Evolutionary conservation across 2,797 vertebrate genomes (phyloP), one percentile per base, ranked within the genome.

Genomic region (Epinephelus awoara): DNA sequence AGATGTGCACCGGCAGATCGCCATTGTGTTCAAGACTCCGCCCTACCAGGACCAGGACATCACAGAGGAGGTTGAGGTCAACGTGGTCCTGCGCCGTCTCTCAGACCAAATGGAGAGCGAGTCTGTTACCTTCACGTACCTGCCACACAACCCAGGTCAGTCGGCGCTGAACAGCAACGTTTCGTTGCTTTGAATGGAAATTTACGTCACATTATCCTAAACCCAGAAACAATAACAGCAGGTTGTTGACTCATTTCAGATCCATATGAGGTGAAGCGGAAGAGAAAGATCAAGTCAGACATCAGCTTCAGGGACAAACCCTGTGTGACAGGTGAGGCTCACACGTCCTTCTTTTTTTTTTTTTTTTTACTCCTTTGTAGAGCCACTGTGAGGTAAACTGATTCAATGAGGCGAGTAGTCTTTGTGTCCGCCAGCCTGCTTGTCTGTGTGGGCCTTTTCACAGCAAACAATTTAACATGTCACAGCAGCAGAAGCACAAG

Each of bases 1-100:
- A 0, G 98, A 99, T 0, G 97, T 99, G 27, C 98, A 99, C 87
- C 94, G 97, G 18, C 98, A 99, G 94, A 97, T 98, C 0, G 97
- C 97, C 83, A 97, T 99, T 0, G 97, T 99, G 54, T 96, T 99
- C 81, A 97, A 96, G 90, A 97, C 96, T 0, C 97, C 97, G 0
- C 96, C 97, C 0, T 98, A 97, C 58, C 95, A 95, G 85, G 97
- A 98, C 85, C 95, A 96, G 87, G 94, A 97, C 83, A 92, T 98
- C 56, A 55, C 18, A 0, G 96, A 96, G 52, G 97, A 97, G 0
- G 94, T 96, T 1, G 95, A 96, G 0, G 97, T 98, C 46, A 93
- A 84, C 0, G 94, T 98, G 0, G 87, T 86, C 73, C 93, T 98
- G 38, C 96, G 97, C 4, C 95, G 97, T 3, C 93, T 97, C 54